These are phyloP conservation scores for Phocoena sinus DNA, from an alignment of 2,113 vertebrate species.

Conservation along the genomic window DNA sequence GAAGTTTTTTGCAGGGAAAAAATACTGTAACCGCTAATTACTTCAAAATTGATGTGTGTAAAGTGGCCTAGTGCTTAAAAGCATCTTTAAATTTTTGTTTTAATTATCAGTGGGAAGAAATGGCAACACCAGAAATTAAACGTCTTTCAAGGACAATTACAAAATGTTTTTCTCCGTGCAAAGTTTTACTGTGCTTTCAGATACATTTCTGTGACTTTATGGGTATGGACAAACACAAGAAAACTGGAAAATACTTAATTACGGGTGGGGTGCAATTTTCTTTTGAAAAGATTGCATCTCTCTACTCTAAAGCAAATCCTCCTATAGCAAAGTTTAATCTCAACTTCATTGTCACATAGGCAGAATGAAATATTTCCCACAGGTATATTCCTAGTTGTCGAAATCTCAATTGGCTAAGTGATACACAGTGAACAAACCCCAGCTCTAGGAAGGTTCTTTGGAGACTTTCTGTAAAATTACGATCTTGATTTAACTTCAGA, in stretches of 20 bases:
- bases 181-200: neutral
- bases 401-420: neutral
- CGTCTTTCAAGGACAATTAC: neutral
- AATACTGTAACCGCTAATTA: neutral
- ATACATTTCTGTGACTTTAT: neutral
- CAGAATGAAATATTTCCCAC: neutral
- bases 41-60: neutral
- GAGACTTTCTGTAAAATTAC: neutral
- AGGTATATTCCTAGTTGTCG: neutral
- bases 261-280: neutral
- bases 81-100: slow-evolving; percentile 12
- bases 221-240: neutral
- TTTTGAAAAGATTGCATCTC: neutral
- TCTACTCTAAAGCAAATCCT: neutral
- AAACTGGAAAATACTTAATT: neutral
- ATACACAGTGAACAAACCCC: neutral
- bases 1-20: slow-evolving; percentile 35
- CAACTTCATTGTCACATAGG: neutral
- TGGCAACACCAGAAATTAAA: neutral
- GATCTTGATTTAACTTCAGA: neutral
- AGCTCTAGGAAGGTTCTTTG: neutral
- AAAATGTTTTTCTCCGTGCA: slow-evolving; percentile 2
- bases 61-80: slow-evolving; percentile 35
- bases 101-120: slow-evolving; percentile 2
- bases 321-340: neutral